Evolutionary conservation across 2,797 vertebrate species (phyloP).

Genomic region (Darevskia nairensis): DNA sequence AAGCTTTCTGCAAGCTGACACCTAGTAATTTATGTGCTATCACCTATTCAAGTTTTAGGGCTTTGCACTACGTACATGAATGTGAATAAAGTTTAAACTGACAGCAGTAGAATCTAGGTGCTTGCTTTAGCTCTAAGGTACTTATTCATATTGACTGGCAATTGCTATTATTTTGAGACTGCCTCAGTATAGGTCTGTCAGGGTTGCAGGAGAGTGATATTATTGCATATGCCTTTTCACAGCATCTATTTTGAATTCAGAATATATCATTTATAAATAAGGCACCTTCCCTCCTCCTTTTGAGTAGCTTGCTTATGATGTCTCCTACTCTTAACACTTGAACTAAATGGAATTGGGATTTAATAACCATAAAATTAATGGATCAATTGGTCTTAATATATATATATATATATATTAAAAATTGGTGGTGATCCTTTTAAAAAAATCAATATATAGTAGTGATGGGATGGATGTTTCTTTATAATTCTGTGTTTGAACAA

Average conservation of each 20-base stretch:
- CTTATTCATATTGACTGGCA: conserved; percentile 22
- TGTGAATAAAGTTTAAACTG: conserved; percentile 16
- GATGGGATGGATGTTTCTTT: conserved; percentile 4
- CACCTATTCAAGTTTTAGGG: conserved; percentile 1
- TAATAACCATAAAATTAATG: conserved; percentile 10
- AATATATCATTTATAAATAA: conserved; percentile 10
- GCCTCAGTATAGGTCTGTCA: conserved; percentile 1
- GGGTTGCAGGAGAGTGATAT: neutral
- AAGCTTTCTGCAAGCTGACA: neutral
- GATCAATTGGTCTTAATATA: conserved; percentile 10
- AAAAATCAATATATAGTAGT: neutral
- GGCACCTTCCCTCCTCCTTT: neutral
- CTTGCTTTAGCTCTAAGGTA: conserved; percentile 4
- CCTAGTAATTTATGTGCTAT: neutral
- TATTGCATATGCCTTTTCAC: neutral
- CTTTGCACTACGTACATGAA: neutral
- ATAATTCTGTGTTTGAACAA: conserved; percentile 20
- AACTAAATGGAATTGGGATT: neutral
- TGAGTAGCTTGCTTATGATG: conserved; percentile 4
- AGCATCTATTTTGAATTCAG: conserved; percentile 17
- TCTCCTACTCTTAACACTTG: neutral
- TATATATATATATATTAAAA: neutral
- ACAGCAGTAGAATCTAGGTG: neutral
- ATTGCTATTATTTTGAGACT: conserved; percentile 29
- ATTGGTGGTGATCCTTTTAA: neutral